A percentile compares a stretch with the other conserved stretches of the same genome.
These are phyloP conservation scores for Euwallacea fornicatus DNA, from an alignment of 1,140 invertebrate species.

Conservation along the genomic window DNA sequence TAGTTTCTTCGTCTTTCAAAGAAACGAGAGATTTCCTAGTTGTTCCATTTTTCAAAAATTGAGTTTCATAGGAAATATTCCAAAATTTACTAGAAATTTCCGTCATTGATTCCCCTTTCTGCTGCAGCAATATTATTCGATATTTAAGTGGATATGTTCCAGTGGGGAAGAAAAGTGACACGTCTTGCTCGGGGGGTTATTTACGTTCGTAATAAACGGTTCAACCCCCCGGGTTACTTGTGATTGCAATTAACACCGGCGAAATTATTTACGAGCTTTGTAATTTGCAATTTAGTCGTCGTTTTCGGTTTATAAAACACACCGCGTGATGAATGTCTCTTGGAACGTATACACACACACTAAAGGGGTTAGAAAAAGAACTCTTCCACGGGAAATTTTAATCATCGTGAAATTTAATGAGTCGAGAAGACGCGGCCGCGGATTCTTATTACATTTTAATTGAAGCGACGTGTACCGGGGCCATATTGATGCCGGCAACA, in stretches of 20 bases:
- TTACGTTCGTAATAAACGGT: slow-evolving; percentile 39
- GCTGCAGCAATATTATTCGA: too few species aligned
- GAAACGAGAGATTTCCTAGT: too few species aligned
- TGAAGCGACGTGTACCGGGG: slow-evolving; percentile 51
- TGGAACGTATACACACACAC: slow-evolving; percentile 4
- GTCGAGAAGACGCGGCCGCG: slow-evolving; percentile 46
- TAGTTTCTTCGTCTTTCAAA: too few species aligned
- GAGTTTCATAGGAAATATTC: too few species aligned
- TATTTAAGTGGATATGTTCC: neutral
- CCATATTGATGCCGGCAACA: slow-evolving; percentile 49
- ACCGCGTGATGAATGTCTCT: slow-evolving; percentile 36
- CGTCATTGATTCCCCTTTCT: too few species aligned
- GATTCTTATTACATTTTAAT: slow-evolving; percentile 55
- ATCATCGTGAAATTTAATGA: slow-evolving; percentile 48
- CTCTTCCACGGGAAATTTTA: slow-evolving; percentile 36
- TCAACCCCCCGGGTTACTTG: slow-evolving; percentile 39
- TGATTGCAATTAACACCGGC: slow-evolving; percentile 40
- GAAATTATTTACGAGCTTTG: slow-evolving; percentile 41
- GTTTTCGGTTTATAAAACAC: slow-evolving; percentile 37
- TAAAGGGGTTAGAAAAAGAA: too few species aligned
- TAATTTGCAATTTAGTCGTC: slow-evolving; percentile 41
- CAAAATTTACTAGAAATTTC: too few species aligned
- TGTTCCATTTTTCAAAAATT: too few species aligned
- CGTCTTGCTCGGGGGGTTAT: slow-evolving; percentile 36
- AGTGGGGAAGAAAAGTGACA: slow-evolving; percentile 33